A percentile compares a stretch with the other conserved stretches of the same genome.
Evolutionary conservation across 2,113 vertebrate species (phyloP).

Genomic region (Aix galericulata): DNA sequence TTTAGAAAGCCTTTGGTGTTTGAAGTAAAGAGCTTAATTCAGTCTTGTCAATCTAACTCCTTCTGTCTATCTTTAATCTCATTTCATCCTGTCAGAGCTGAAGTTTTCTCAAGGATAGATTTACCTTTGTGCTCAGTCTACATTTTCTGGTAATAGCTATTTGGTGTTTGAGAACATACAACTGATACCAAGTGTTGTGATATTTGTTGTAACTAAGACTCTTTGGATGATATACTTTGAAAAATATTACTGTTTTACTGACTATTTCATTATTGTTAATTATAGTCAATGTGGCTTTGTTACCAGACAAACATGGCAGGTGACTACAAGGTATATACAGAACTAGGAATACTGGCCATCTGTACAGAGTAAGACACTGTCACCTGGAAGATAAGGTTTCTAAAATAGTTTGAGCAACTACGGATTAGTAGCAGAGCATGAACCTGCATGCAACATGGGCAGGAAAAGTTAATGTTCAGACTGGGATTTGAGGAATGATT

Average conservation of each 20-base stretch:
- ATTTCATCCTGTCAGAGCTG: conserved; percentile 17
- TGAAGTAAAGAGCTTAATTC: conserved; percentile 42
- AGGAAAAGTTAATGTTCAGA: background rate
- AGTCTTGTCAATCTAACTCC: conserved; percentile 9
- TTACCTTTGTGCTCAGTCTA: background rate
- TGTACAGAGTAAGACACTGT: background rate
- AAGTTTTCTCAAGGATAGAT: conserved; percentile 13
- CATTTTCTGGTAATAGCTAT: background rate
- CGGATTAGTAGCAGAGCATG: background rate
- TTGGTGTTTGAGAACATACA: background rate
- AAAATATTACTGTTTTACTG: background rate
- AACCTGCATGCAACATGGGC: background rate
- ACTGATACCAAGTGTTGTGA: background rate
- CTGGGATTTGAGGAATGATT: background rate
- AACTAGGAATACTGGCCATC: background rate
- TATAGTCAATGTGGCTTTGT: background rate
- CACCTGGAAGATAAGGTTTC: background rate
- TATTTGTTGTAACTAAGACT: background rate
- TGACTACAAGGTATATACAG: background rate
- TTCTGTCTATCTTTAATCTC: conserved; percentile 44
- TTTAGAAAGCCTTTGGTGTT: conserved; percentile 16
- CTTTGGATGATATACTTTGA: background rate
- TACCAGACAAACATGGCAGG: background rate
- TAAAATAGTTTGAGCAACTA: background rate
- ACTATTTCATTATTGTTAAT: background rate